Percentiles rank a stretch among this genome's conserved stretches.
Conservation (phyloP, 2,113 vertebrate genomes). For the Boulengeromyrus knoepffleri region DNA sequence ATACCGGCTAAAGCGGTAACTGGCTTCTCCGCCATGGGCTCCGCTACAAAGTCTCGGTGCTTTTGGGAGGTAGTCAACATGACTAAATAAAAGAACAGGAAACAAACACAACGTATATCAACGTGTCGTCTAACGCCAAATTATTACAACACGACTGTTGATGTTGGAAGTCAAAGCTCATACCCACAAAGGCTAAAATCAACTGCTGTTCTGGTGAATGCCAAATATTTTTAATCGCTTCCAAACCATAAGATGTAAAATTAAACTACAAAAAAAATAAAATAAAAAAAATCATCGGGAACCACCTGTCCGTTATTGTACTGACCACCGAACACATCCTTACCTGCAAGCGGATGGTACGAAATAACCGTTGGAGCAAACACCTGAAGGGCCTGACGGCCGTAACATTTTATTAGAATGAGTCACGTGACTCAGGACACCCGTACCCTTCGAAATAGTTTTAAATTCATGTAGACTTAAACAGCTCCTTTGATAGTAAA, state of each 20-base stretch:
- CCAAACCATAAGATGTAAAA: not conserved
- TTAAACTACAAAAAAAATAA: not conserved
- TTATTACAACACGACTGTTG: not conserved
- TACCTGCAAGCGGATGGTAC: not conserved
- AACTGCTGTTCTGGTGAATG: not conserved
- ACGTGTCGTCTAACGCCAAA: not conserved
- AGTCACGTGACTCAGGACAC: not conserved
- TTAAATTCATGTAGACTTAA: not conserved
- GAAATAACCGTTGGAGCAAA: not conserved
- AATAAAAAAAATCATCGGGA: not conserved
- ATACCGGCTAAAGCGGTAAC: slow-evolving; percentile 54
- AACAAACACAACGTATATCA: not conserved
- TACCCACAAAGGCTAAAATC: not conserved
- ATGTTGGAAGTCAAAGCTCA: not conserved
- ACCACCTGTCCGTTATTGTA: not conserved
- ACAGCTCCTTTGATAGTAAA: not conserved
- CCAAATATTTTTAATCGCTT: not conserved
- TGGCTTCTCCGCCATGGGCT: slow-evolving; percentile 61
- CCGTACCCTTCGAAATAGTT: not conserved
- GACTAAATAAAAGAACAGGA: not conserved
- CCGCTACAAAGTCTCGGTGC: slow-evolving; percentile 57
- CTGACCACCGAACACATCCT: not conserved
- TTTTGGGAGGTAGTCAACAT: slow-evolving; percentile 61
- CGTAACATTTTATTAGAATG: not conserved
- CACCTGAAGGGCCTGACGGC: not conserved